Conservation (phyloP, 2,888 invertebrate species). For the Mamestra brassicae region DNA sequence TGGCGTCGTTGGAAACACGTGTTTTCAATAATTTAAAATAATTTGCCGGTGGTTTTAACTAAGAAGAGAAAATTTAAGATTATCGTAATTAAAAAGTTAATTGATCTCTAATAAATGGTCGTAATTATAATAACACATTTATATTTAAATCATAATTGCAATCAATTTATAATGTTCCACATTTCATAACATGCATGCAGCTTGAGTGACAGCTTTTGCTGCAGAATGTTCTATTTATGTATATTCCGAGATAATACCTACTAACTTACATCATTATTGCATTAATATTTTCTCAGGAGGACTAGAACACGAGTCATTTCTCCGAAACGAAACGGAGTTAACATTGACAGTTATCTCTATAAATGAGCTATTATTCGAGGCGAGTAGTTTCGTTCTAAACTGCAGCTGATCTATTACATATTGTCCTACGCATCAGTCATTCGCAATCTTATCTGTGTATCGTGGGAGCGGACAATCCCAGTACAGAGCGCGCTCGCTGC, state of each 20-base stretch:
- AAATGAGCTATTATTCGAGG: constrained; percentile 85
- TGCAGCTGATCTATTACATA: constrained; percentile 86
- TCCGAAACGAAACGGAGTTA: constrained; percentile 74
- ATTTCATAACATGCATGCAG: constrained; percentile 22
- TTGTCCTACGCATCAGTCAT: constrained; percentile 88
- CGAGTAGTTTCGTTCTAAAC: constrained; percentile 78
- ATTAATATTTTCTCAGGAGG: constrained; percentile 73
- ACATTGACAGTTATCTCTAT: constrained; percentile 87
- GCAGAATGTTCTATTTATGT: constrained; percentile 32
- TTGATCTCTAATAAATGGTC: constrained; percentile 29
- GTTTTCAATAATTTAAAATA: neutral
- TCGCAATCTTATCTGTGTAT: constrained; percentile 87
- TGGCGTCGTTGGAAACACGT: neutral
- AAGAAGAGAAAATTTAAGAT: neutral
- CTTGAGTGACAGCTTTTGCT: constrained; percentile 20
- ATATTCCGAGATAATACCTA: constrained; percentile 24
- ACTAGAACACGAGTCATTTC: constrained; percentile 71
- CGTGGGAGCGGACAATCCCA: constrained; percentile 84
- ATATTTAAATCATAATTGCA: constrained; percentile 43
- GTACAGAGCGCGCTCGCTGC: constrained; percentile 65
- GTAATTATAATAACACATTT: constrained; percentile 26
- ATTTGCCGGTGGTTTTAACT: neutral
- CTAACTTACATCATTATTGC: constrained; percentile 61
- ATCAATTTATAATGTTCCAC: constrained; percentile 19
- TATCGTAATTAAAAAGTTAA: constrained; percentile 26